Percentiles rank a stretch among this genome's conserved stretches.
These are phyloP conservation scores for Dynastes grantii DNA, from an alignment of 2,888 invertebrate species.

Conservation along the genomic window DNA sequence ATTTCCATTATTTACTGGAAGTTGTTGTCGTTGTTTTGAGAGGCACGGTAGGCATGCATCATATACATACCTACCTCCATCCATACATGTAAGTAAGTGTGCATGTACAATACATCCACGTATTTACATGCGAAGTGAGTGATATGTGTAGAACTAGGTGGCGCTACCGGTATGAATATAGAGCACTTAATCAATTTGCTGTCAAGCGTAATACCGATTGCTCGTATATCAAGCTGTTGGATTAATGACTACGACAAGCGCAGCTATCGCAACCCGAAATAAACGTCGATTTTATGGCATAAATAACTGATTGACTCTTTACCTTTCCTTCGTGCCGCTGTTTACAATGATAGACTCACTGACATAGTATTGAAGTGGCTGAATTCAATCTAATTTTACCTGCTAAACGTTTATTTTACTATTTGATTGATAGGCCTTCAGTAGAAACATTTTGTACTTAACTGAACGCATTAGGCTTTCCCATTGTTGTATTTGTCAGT, in stretches of 20 bases:
- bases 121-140: background rate
- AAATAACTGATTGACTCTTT: conserved; percentile 60
- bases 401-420: no score
- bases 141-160: conserved; percentile 45
- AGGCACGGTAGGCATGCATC: background rate
- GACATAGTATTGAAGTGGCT: background rate
- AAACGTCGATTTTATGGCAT: conserved; percentile 62
- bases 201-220: conserved; percentile 64
- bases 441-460: no score
- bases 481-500: no score
- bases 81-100: conserved; percentile 2
- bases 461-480: no score
- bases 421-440: no score
- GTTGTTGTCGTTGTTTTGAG: no score
- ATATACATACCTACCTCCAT: background rate
- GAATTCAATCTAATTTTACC: background rate
- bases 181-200: conserved; percentile 66
- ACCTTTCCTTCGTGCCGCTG: conserved; percentile 31
- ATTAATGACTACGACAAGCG: conserved; percentile 64
- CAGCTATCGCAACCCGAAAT: conserved; percentile 57
- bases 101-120: background rate
- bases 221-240: conserved; percentile 65
- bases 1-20: no score
- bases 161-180: conserved; percentile 50
- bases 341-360: background rate